Conservation (phyloP, 35 echinoderm and acorn worm species). For the Amphiura filiformis region DNA sequence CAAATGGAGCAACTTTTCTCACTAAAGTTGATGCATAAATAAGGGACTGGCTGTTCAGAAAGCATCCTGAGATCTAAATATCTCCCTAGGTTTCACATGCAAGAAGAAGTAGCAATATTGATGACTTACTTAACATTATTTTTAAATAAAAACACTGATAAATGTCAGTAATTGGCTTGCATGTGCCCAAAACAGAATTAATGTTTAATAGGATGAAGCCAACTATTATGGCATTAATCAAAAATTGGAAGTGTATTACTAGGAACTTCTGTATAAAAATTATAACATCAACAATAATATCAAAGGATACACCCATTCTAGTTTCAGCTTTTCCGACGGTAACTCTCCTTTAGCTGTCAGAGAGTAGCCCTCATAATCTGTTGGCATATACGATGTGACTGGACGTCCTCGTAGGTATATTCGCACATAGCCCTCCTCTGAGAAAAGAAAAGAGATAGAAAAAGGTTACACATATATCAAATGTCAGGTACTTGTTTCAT, state of each 20-base stretch:
- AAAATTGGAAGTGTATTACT: no score
- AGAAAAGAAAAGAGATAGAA: neutral
- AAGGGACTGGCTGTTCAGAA: no score
- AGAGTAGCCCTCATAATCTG: constrained; percentile 61
- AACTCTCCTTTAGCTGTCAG: constrained; percentile 52
- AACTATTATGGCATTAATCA: neutral
- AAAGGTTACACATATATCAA: no score
- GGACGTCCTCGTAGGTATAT: constrained; percentile 84
- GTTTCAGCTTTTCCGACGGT: constrained; percentile 77
- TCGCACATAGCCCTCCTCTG: constrained; percentile 89
- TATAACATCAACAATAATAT: neutral
- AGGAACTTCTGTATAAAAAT: no score
- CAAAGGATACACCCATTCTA: constrained; percentile 99
- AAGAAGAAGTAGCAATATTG: no score
- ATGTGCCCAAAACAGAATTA: neutral
- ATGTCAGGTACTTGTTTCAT: no score
- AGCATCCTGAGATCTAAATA: no score
- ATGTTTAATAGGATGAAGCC: neutral
- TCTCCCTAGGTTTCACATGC: no score
- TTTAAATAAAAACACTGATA: neutral
- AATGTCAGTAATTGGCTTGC: neutral
- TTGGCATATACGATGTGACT: constrained; percentile 67
- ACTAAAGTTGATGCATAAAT: no score
- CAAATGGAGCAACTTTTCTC: no score
- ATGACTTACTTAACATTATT: no score